Evolutionary conservation across 2,888 invertebrate genomes (phyloP).

Genomic region (Biston betularia): DNA sequence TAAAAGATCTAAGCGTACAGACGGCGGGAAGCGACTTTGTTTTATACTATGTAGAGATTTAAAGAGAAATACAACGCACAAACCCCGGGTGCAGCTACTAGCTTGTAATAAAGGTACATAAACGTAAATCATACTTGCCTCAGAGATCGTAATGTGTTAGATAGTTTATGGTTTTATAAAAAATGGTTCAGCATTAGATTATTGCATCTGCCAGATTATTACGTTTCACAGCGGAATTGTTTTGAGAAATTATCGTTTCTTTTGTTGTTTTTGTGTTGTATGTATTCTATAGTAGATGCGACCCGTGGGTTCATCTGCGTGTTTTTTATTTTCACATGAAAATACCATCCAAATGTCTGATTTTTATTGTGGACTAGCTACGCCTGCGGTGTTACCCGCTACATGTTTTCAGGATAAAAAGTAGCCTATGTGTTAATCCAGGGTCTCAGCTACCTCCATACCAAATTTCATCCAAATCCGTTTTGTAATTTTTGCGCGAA

Average conservation of each 20-base stretch:
- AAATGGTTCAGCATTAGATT: slow-evolving; percentile 22
- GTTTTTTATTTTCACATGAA: no score
- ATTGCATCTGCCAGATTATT: slow-evolving; percentile 27
- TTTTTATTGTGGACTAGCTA: no score
- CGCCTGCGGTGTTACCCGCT: no score
- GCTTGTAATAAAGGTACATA: background rate
- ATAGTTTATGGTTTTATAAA: slow-evolving; percentile 24
- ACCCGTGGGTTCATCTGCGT: background rate
- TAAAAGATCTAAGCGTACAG: no score
- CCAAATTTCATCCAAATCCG: no score
- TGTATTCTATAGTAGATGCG: background rate
- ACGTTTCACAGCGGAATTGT: slow-evolving; percentile 16
- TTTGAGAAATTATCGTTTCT: slow-evolving; percentile 11
- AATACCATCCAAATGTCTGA: no score
- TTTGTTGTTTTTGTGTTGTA: background rate
- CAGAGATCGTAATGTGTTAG: slow-evolving; percentile 18
- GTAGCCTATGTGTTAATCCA: no score
- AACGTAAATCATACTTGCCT: slow-evolving; percentile 54
- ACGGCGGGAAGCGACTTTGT: no score
- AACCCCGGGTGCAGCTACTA: background rate
- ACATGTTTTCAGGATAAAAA: no score
- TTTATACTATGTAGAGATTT: no score
- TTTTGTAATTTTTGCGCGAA: no score
- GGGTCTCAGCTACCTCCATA: no score
- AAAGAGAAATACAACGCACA: background rate